Conservation (phyloP, 1,140 invertebrate species). For the Drosophila fuyamai region DNA sequence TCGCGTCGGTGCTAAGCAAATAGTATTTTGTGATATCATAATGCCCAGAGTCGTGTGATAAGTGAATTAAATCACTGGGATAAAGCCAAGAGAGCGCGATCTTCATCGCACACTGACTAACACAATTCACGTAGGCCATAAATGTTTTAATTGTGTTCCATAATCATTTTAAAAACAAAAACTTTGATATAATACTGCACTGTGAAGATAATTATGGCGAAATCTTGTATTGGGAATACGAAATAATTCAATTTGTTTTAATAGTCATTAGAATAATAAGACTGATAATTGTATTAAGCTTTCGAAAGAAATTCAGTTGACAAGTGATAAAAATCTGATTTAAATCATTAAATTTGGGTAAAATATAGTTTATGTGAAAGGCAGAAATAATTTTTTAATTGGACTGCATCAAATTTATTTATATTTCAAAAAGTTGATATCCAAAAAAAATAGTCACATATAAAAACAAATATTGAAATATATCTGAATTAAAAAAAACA, state of each 20-base stretch:
- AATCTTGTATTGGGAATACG: background rate
- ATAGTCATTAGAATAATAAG: background rate
- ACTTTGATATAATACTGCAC: slow-evolving; percentile 38
- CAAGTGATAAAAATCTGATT: background rate
- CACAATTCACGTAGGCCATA: slow-evolving; percentile 40
- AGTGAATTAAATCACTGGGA: slow-evolving; percentile 37
- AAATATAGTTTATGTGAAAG: too few relatives aligned
- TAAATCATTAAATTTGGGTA: too few relatives aligned
- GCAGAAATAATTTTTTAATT: too few relatives aligned
- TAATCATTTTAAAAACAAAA: slow-evolving; percentile 42
- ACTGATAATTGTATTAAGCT: too few relatives aligned
- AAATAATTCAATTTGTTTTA: slow-evolving; percentile 1
- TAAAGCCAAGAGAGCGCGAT: slow-evolving; percentile 25
- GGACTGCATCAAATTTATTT: too few relatives aligned
- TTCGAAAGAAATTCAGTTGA: background rate
- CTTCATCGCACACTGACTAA: slow-evolving; percentile 10
- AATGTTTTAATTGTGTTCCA: slow-evolving; percentile 38
- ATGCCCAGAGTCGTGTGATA: slow-evolving; percentile 40
- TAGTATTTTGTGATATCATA: slow-evolving; percentile 49
- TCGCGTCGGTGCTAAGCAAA: slow-evolving; percentile 37
- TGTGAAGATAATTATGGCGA: slow-evolving; percentile 14
- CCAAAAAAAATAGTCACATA: background rate
- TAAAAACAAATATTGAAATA: background rate
- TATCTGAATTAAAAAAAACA: too few relatives aligned
- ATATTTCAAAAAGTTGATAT: too few relatives aligned